Evolutionary conservation across 2,113 vertebrate species (phyloP).

Genomic region (Craseonycteris thonglongyai): DNA sequence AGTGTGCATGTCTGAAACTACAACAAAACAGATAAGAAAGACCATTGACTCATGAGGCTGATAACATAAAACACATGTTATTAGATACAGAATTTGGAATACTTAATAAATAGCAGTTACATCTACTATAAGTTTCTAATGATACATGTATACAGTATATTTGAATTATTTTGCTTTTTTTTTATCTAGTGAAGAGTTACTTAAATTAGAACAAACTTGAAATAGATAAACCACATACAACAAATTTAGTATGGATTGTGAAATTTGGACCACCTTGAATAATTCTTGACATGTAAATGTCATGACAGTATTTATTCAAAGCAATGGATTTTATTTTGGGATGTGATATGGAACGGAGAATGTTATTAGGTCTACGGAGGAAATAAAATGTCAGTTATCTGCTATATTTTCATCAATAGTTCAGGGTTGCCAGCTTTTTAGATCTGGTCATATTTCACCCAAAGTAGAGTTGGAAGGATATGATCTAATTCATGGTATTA

Average conservation of each 20-base stretch:
- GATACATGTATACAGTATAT: not conserved
- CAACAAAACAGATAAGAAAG: not conserved
- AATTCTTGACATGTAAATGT: slow-evolving; percentile 42
- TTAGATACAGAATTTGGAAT: not conserved
- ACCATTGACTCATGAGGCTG: not conserved
- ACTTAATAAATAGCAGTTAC: not conserved
- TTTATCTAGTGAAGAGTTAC: not conserved
- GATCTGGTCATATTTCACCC: not conserved
- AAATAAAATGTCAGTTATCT: slow-evolving; percentile 22
- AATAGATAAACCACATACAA: not conserved
- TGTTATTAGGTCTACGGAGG: not conserved
- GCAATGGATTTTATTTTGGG: slow-evolving; percentile 18
- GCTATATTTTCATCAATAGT: not conserved
- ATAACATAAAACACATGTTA: not conserved
- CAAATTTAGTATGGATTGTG: not conserved
- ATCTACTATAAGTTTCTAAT: not conserved
- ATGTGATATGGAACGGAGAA: not conserved
- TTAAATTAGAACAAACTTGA: slow-evolving; percentile 3
- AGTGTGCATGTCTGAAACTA: not conserved
- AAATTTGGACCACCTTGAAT: not conserved
- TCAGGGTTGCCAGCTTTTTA: not conserved
- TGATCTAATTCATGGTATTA: not conserved
- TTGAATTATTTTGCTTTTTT: not conserved
- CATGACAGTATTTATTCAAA: not conserved
- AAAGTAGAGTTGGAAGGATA: not conserved